Percentiles rank a stretch among this genome's conserved stretches.
These are phyloP conservation scores for Strix uralensis DNA, from an alignment of 2,113 vertebrate genomes.

Conservation along the genomic window DNA sequence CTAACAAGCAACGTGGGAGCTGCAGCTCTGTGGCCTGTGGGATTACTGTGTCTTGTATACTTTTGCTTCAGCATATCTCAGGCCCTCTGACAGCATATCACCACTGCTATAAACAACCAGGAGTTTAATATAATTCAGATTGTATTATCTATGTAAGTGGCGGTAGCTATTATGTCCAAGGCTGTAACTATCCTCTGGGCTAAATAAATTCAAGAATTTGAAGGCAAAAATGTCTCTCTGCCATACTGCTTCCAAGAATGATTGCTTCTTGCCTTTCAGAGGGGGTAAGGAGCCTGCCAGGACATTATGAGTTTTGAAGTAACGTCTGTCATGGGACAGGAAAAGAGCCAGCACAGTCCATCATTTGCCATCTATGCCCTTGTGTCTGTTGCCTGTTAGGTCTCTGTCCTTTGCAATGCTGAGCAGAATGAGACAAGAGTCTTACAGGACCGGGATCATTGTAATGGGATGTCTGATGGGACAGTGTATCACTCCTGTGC, in stretches of 20 bases:
- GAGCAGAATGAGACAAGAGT: not conserved
- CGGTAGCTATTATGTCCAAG: not conserved
- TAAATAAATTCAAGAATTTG: constrained; percentile 14
- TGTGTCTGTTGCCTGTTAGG: not conserved
- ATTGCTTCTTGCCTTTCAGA: not conserved
- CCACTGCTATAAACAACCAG: not conserved
- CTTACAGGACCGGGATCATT: not conserved
- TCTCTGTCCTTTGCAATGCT: not conserved
- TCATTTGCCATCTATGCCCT: not conserved
- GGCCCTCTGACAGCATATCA: not conserved
- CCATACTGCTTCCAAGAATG: not conserved
- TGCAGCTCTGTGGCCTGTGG: not conserved
- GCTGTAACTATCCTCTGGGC: not conserved
- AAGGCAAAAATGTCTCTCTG: not conserved
- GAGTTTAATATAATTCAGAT: not conserved
- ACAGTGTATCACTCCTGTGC: not conserved
- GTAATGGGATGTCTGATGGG: not conserved
- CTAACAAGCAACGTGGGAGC: not conserved
- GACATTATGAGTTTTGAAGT: not conserved
- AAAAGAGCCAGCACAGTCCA: not conserved
- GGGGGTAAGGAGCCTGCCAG: not conserved
- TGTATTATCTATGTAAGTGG: not conserved
- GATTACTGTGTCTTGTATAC: not conserved
- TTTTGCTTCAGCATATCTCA: not conserved
- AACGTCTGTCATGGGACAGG: not conserved